Evolutionary conservation across 1,140 invertebrate genomes (phyloP), one percentile per base, ranked within the genome.

Genomic region (Fopius arisanus): DNA sequence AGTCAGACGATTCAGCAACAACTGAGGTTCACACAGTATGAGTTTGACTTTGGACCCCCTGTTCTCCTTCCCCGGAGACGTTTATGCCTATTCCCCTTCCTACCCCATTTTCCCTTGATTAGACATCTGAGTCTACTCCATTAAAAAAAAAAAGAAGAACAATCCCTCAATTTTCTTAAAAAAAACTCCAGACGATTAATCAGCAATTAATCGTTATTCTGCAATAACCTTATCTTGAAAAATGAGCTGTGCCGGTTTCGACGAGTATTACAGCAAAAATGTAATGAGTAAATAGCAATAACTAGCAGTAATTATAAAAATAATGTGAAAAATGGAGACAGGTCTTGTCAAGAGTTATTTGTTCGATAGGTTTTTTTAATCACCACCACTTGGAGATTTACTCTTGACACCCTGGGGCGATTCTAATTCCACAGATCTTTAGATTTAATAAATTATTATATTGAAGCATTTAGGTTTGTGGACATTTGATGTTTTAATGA

Each of bases 1-100:
- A 65, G 62, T 28, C 26, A 12, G 23, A 28, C 67, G 75, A 74
- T 72, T 69, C 43, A 67, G 67, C 68, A 71, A 75, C 78, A 77
- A 80, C 79, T 79, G 75, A 69, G 59, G 72, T 59, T 65, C 66
- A 70, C 70, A 74, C 78, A 73, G 74, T 76, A 70, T 73, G 26
- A 67, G 73, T 75, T 79, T 78, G 77, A 80, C 79, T 81, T 81
- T 81, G 62, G 77, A 77, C 79, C 78, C 74, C 75, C 70, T 80
- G 74, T 78, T 77, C 75, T 80, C 76, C 77, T 37, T 40, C 67
- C 51, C 43, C 29, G 14, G n/a, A 28, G 16, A 70, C 66, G 51
- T 26, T 14, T 29, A 43, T 41, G 16, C 19, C 23, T 31, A 65
- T 21, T 43, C 23, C 31, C 23, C 16, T 41, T 62, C 51, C 66